Evolutionary conservation across 2,113 vertebrate genomes (phyloP), one percentile per base, ranked within the genome.

Genomic region (Apteryx mantelli): DNA sequence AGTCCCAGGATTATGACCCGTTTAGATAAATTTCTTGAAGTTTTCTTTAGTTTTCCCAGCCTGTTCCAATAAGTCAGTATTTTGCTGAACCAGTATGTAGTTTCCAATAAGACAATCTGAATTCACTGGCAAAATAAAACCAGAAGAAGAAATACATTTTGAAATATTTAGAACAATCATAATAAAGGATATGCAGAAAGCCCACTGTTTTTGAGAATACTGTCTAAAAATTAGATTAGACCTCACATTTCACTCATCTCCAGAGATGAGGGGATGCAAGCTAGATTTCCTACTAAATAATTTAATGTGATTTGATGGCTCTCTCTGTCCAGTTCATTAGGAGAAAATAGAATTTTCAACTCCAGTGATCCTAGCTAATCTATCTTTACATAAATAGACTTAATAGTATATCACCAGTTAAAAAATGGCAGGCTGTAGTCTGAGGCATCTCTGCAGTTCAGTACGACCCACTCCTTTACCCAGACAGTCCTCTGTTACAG

Each of bases 281-380:
- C 56, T 85, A 78, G n/a, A 81, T 82, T 82, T 91, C 74, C 65
- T 74, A 38, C 73, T 93, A 85, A 97, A 86, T 82, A 60, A 88
- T 93, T 92, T 96, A 86, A 69, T 86, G 50, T 68, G 21, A 52
- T 94, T 83, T 93, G 71, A 95, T 68, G 88, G 94, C 65, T 94
- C 52, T 76, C 75, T 93, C 21, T 65, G 71, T 89, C 81, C 36
- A 92, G 70, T 86, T 97, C 78, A 96, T 96, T 93, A 92, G 64
- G 20, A 91, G 50, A 91, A 97, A 98, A 95, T 28, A 81, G 75
- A 92, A 95, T 93, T 92, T 97, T 97, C 48, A 86, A 81, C 56
- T 88, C 21, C 44, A 91, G 34, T 55, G 83, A 87, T 73, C 53
- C 20, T 77, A 70, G 44, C 79, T 96, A 86, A 95, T 95, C 34